Base-by-base conservation (phyloP, 2,797 vertebrate genomes). In the Okamejei kenojei region DNA sequence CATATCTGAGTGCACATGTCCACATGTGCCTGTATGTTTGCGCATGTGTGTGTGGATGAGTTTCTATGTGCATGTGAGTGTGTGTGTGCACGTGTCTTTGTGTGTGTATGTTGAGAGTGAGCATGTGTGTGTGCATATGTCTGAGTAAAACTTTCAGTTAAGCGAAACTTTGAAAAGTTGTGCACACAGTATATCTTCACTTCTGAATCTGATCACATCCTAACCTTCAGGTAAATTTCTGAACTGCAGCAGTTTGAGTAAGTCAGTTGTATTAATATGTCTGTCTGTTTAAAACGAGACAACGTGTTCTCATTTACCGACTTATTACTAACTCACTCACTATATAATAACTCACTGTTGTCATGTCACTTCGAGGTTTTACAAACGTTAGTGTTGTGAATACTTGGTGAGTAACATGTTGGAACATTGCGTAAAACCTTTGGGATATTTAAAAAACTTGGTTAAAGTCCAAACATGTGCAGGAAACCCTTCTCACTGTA, bases 261-360 rank as follows among this genome's bases (percentile, higher is more conserved):
- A 88, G 1, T 86, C 82, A 84, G 82, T 63, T 88, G 61, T 32
- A 19, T 65, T 68, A n/a, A 68, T 17, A 19, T 8, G 63, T 35
- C 84, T 65, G 82, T 68, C 84, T 68, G 63, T 68, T 88, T 88
- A 88, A 88, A 88, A 68, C 21, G n/a, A 68, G 61, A 35, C 84
- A 88, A 68, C n/a, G 6, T 63, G n/a, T 68, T 88, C 84, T 88
- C 84, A 88, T 88, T 88, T 68, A 35, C 61, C 23, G n/a, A 68
- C 19, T 68, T 32, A 63, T 88, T 88, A 65, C 45, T 54, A 54
- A 54, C 45, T 54, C 45, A 54, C 45, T 54, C 45, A 6, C 45
- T 54, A 54, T 54, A 54, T 54, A 54, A 5, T 6, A 54, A 54
- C 35, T 63, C 84, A 88, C n/a, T 88, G 29, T 32, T 21, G 63